Evolutionary conservation across 2,888 invertebrate species (phyloP), one percentile per base, ranked within the genome.

Genomic region (Amiota minor): DNA sequence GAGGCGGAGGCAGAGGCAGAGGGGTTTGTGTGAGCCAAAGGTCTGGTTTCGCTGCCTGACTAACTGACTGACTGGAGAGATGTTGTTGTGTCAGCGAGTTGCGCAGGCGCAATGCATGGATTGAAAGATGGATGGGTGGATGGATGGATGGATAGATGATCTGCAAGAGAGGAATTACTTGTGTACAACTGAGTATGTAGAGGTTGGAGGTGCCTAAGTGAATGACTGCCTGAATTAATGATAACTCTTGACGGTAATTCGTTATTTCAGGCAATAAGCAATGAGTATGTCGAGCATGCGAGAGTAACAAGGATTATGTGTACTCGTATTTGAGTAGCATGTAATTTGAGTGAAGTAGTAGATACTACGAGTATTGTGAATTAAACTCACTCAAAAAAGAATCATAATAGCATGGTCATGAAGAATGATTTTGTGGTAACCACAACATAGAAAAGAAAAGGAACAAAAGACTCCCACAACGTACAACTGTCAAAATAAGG

Each of bases 171-270:
- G 61, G 9, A 49, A 18, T 61, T 18, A 64, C 53, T 23, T 55
- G 18, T 61, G 8, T 70, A 14, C 55, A 50, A 49, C 11, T 35
- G 71, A 61, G 61, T 64, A 62, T 49, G 53, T n/a, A 12, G 45
- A 18, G 4, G 14, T 1, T 18, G 50, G 16, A 49, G 50, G 50
- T 53, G 70, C 68, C 55, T 73, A 73, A 78, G 75, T 80, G 80
- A 80, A 78, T 81, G 83, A 80, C 84, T 85, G 83, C 83, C 82
- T 84, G 81, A 83, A 76, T 84, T 86, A 87, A 87, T 87, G 83
- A 87, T 87, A 84, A 84, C 81, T 81, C 77, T 79, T 80, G 83
- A 81, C 80, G 80, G 80, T 81, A 81, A 81, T 81, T 79, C 81
- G 80, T 82, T 82, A 80, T 78, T 79, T 79, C 74, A 9, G n/a